Conservation (phyloP, 2,888 invertebrate genomes). For the Ommatoiulus sabulosus region DNA sequence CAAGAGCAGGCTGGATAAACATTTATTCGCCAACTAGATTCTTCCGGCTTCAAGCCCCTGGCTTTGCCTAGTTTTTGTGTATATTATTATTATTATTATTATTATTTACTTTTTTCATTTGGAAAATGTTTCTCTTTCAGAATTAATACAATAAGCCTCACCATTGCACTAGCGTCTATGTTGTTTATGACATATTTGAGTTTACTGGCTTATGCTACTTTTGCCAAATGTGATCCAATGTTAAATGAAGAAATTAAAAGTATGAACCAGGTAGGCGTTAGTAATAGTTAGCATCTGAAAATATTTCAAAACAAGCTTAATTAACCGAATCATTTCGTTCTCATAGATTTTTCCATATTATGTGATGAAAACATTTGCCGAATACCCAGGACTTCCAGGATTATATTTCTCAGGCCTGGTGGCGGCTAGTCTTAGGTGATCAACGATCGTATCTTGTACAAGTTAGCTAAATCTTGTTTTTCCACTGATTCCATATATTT, state of each 20-base stretch:
- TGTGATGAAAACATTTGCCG: background rate
- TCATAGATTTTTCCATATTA: slow-evolving; percentile 33
- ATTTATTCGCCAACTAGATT: too few species aligned
- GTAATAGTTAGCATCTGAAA: background rate
- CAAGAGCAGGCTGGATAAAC: too few species aligned
- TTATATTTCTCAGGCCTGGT: slow-evolving; percentile 42
- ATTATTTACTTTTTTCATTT: too few species aligned
- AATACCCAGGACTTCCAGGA: slow-evolving; percentile 47
- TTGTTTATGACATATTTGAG: background rate
- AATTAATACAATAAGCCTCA: background rate
- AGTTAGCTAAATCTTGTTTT: background rate
- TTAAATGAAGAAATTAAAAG: background rate
- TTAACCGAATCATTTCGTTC: background rate
- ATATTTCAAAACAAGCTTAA: background rate
- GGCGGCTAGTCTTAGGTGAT: background rate
- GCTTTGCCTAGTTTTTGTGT: too few species aligned
- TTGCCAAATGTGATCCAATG: slow-evolving; percentile 39
- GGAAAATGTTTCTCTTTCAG: background rate
- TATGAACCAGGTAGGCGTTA: background rate
- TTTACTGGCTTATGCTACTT: background rate
- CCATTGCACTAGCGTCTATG: background rate
- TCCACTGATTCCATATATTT: too few species aligned
- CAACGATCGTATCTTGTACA: background rate
- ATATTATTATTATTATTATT: too few species aligned
- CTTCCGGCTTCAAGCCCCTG: too few species aligned